These are phyloP conservation scores for Macaca mulatta DNA, from an alignment of 2,113 vertebrate genomes.

Conservation along the genomic window DNA sequence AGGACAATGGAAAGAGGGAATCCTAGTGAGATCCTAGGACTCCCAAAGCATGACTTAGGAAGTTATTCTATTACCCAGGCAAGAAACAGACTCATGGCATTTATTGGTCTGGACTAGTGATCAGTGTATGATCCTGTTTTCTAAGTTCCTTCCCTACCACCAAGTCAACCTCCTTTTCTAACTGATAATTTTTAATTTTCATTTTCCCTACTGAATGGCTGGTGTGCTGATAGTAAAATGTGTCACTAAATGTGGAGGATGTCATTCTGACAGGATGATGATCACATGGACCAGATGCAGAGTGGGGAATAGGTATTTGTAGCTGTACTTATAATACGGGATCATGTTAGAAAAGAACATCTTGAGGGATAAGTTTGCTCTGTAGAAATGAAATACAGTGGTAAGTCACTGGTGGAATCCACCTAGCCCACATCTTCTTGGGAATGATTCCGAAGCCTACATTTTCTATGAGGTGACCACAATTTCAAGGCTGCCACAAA, in stretches of 20 bases:
- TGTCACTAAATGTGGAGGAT: not conserved
- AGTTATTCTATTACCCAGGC: not conserved
- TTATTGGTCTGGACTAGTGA: not conserved
- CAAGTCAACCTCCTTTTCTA: not conserved
- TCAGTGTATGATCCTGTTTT: not conserved
- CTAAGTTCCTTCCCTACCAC: not conserved
- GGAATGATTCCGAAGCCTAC: not conserved
- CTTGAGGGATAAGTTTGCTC: not conserved
- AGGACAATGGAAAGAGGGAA: slow-evolving; percentile 12
- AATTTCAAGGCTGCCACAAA: not conserved
- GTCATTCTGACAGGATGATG: not conserved
- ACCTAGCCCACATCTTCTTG: not conserved
- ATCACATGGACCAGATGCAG: not conserved
- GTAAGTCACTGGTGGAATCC: not conserved
- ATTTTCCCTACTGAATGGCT: not conserved
- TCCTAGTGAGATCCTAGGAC: not conserved
- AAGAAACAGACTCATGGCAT: not conserved
- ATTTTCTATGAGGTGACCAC: not conserved
- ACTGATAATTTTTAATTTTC: not conserved
- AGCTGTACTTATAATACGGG: not conserved
- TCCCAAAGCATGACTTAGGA: not conserved
- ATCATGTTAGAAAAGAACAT: not conserved
- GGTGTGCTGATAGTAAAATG: not conserved
- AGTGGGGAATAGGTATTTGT: not conserved
- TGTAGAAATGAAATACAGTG: not conserved